Evolutionary conservation across 2,888 invertebrate species (phyloP).

Genomic region (Torymus tubicola): DNA sequence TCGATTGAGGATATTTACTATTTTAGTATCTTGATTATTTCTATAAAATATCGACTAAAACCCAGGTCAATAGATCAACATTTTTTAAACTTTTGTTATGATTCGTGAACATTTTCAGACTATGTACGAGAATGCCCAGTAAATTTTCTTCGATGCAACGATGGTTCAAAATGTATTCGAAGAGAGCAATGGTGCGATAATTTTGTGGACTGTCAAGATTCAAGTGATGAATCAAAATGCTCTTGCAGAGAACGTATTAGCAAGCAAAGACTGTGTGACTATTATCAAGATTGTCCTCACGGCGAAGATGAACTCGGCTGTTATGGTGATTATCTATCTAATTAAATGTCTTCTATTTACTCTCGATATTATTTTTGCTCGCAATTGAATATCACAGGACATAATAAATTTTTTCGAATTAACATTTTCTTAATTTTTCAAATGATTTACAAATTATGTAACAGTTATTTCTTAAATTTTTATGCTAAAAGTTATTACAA

Average conservation of each 20-base stretch:
- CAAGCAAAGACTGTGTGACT: conserved; percentile 85
- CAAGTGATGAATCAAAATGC: conserved; percentile 87
- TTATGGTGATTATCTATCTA: conserved; percentile 79
- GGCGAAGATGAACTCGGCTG: conserved; percentile 90
- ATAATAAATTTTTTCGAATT: too few relatives aligned
- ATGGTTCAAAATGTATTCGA: conserved; percentile 54
- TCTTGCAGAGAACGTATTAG: conserved; percentile 85
- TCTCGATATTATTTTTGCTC: background rate
- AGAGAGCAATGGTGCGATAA: conserved; percentile 83
- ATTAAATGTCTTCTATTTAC: conserved; percentile 15
- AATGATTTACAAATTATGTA: too few relatives aligned
- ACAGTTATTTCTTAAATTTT: too few relatives aligned
- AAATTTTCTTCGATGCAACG: conserved; percentile 43
- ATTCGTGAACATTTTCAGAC: conserved; percentile 10
- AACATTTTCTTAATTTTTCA: too few relatives aligned
- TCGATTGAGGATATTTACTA: background rate
- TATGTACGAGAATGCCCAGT: conserved; percentile 19
- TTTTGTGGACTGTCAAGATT: conserved; percentile 85
- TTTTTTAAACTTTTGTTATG: background rate
- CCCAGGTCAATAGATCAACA: background rate
- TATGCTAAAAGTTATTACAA: too few relatives aligned
- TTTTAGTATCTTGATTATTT: background rate
- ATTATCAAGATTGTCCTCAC: conserved; percentile 88
- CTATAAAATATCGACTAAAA: too few relatives aligned
- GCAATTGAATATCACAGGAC: too few relatives aligned